Percentiles rank a stretch among this genome's conserved stretches.
Conservation (phyloP, 2,888 invertebrate genomes). For the Orchesellides sinensis region DNA sequence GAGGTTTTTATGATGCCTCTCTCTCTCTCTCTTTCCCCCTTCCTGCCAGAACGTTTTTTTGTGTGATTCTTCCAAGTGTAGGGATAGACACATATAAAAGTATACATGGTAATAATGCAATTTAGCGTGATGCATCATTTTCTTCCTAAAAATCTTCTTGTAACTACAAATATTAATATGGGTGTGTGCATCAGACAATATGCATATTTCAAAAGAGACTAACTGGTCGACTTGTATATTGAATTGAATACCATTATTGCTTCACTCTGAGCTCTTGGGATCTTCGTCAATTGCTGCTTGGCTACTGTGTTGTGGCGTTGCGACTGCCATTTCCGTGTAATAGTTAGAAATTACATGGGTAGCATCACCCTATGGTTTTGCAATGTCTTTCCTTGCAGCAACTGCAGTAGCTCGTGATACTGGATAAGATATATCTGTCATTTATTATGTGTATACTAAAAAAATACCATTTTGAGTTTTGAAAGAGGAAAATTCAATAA, state of each 20-base stretch:
- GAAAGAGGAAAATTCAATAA: too few relatives aligned
- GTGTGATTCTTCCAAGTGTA: background rate
- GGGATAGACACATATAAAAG: too few relatives aligned
- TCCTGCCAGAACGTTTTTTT: slow-evolving; percentile 6
- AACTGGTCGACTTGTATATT: background rate
- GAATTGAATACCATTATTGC: background rate
- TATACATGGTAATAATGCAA: slow-evolving; percentile 35
- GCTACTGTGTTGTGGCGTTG: too few relatives aligned
- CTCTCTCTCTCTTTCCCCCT: slow-evolving; percentile 43
- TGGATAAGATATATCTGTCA: too few relatives aligned
- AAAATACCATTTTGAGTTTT: too few relatives aligned
- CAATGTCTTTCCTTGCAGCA: too few relatives aligned
- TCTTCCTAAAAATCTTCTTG: background rate
- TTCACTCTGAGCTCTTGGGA: slow-evolving; percentile 36
- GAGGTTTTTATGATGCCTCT: slow-evolving; percentile 24
- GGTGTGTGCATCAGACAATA: background rate
- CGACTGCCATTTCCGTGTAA: too few relatives aligned
- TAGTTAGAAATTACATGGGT: too few relatives aligned
- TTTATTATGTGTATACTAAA: too few relatives aligned
- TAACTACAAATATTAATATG: background rate
- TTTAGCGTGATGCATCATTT: slow-evolving; percentile 27
- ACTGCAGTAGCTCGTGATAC: too few relatives aligned
- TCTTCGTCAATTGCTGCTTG: slow-evolving; percentile 34
- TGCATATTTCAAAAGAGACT: background rate
- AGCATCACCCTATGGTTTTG: too few relatives aligned